Percentiles rank a stretch among this genome's conserved stretches.
Evolutionary conservation across 2,797 vertebrate species (phyloP).

Genomic region (Diglossa cyanea): DNA sequence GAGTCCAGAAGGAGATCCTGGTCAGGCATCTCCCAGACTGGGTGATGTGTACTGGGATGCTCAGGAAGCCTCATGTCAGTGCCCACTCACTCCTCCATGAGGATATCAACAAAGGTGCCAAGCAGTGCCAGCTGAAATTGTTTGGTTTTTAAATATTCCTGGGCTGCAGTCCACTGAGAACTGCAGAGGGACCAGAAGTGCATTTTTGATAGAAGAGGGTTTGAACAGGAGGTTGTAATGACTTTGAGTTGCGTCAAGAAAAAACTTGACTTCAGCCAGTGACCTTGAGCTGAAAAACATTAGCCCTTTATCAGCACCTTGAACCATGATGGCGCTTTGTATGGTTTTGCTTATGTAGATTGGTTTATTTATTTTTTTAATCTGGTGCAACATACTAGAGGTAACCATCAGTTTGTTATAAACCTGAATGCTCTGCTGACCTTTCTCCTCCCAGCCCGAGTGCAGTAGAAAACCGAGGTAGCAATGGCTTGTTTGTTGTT

Average conservation of each 20-base stretch:
- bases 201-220: background rate
- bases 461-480: background rate
- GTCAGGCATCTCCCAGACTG: accelerated
- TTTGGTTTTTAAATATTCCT: background rate
- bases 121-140: background rate
- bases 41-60: background rate
- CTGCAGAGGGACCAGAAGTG: background rate
- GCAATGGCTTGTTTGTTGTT: slow-evolving; percentile 14
- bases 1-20: background rate
- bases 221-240: slow-evolving; percentile 8
- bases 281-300: slow-evolving; percentile 48
- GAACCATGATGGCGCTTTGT: background rate
- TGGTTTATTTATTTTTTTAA: slow-evolving; percentile 60
- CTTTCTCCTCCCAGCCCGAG: background rate
- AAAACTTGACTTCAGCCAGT: background rate
- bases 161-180: background rate
- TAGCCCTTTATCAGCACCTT: background rate
- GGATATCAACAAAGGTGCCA: background rate
- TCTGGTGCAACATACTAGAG: slow-evolving; percentile 25
- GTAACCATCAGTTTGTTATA: slow-evolving; percentile 21
- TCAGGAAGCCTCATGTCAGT: background rate
- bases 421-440: background rate
- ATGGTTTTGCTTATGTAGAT: slow-evolving; percentile 38
- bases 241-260: slow-evolving; percentile 44
- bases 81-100: background rate